Base-by-base conservation (phyloP, 2,888 invertebrate species). In the Himalopsyche anomala region DNA sequence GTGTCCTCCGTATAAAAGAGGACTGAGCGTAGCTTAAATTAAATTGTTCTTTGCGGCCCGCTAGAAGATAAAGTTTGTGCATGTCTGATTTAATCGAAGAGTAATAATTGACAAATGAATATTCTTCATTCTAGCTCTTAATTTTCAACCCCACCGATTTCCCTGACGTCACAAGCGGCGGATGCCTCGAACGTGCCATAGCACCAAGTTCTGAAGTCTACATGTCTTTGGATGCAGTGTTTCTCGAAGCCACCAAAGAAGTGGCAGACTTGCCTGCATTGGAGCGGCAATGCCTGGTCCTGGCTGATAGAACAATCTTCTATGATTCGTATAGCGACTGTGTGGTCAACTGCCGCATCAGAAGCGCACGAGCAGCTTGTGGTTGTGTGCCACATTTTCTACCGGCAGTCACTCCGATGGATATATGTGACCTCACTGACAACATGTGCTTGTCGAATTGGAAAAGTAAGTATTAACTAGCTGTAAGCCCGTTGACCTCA, bases 361-460 rank as follows among this genome's bases (percentile, higher is more conserved):
- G 91, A 62, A 94, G 94, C 89, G 91, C 94, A 15, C 89, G 92
- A 0, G 91, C 91, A 0, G 91, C 92, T 5, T 95, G 95, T 88
- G 92, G 93, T 56, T 95, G 95, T 88, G 92, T 94, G 2, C 94
- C 94, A 0, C 94, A 94, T 87, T 94, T 93, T 89, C 93, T 94
- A 91, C 94, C 92, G 9, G 91, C 91, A 88, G 90, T 92, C 89
- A 89, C 89, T n/a, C 90, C 91, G 28, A 90, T 91, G 3, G 91
- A 91, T 87, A 92, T 92, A 0, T 94, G 95, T 88, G 92, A 93
- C 84, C 90, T 94, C 90, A 90, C 91, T 42, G 94, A 94, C 89
- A 91, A 94, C 19, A 89, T 90, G 2, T 94, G 94, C 89, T 90
- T 94, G 55, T 91, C 91, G 87, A 91, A 89, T 74, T 93, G 89